Evolutionary conservation across 1,140 invertebrate species (phyloP).

Genomic region (Lordiphosa collinella): DNA sequence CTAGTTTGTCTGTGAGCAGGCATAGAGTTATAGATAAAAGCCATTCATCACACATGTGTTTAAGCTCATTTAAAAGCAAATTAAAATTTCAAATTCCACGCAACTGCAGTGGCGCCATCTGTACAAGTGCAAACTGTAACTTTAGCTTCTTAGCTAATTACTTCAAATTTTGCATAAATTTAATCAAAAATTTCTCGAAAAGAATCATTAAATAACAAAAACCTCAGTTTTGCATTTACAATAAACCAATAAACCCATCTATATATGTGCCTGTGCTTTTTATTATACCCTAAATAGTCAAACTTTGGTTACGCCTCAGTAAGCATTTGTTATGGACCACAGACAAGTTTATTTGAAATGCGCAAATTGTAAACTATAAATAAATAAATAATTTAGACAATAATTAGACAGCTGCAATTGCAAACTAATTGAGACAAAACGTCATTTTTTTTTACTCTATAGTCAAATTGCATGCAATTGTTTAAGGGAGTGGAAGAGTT

Average conservation of each 20-base stretch:
- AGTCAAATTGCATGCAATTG: conserved; percentile 30
- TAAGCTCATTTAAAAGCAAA: too few relatives aligned
- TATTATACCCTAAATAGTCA: background rate
- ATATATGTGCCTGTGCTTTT: background rate
- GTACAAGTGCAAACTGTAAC: too few relatives aligned
- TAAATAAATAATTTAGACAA: conserved; percentile 27
- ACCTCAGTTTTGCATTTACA: background rate
- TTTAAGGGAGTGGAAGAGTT: background rate
- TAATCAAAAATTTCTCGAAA: too few relatives aligned
- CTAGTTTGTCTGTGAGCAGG: too few relatives aligned
- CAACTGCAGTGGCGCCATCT: background rate
- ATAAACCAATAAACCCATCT: conserved; percentile 5
- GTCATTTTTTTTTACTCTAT: conserved; percentile 27
- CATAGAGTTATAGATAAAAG: too few relatives aligned
- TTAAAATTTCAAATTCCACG: too few relatives aligned
- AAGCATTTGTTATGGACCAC: conserved; percentile 7
- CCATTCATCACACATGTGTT: too few relatives aligned
- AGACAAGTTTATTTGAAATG: conserved; percentile 4
- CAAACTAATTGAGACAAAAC: conserved; percentile 28
- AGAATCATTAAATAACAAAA: too few relatives aligned
- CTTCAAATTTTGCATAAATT: too few relatives aligned
- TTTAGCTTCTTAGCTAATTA: too few relatives aligned
- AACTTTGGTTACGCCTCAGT: conserved; percentile 31
- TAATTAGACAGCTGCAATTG: conserved; percentile 54
- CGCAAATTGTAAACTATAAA: conserved; percentile 20